Percentiles rank a stretch among this genome's conserved stretches.
Conservation (phyloP, 2,113 vertebrate species). For the Varanus komodoensis region DNA sequence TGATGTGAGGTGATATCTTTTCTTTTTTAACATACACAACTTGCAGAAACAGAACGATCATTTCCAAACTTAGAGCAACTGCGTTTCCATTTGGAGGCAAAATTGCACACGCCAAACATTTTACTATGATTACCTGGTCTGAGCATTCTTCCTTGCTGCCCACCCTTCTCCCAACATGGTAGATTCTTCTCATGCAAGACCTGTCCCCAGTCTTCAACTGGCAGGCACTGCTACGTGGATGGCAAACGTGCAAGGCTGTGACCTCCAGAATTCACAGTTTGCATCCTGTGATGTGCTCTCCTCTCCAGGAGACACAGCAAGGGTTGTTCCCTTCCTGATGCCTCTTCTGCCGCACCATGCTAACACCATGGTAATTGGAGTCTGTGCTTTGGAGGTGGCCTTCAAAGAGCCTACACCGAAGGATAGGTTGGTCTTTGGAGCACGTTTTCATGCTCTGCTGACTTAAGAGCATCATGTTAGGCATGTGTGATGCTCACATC, state of each 20-base stretch:
- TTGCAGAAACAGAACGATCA: background rate
- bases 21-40: background rate
- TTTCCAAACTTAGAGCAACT: background rate
- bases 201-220: background rate
- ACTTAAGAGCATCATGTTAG: background rate
- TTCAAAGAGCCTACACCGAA: background rate
- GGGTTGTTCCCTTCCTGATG: background rate
- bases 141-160: background rate
- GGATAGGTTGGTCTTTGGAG: background rate
- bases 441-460: background rate
- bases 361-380: too few relatives aligned
- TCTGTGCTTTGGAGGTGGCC: background rate
- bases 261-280: background rate
- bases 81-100: background rate
- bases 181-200: background rate
- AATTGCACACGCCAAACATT: background rate
- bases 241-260: background rate
- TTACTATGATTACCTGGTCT: background rate
- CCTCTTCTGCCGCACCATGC: too few relatives aligned
- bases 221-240: background rate
- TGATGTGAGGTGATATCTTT: background rate
- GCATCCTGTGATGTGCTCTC: background rate
- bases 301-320: background rate
- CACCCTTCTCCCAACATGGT: background rate
- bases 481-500: background rate